Evolutionary conservation across 1,140 invertebrate species (phyloP).

Genomic region (Drosophila albomicans): DNA sequence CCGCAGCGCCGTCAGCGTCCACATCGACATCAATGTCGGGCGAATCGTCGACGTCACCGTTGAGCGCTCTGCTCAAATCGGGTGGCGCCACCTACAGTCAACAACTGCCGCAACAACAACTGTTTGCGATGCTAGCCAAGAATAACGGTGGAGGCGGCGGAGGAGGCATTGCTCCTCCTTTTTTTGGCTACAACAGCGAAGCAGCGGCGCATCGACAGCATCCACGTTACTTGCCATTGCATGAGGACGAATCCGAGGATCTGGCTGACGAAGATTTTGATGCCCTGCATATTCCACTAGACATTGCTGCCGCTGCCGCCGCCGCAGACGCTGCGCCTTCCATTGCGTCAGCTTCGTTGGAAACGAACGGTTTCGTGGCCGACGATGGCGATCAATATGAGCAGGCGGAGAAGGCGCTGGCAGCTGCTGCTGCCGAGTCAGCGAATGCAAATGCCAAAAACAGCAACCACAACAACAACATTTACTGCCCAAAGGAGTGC

Average conservation of each 20-base stretch:
- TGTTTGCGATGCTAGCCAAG: slow-evolving; percentile 75
- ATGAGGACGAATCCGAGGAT: slow-evolving; percentile 63
- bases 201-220: slow-evolving; percentile 35
- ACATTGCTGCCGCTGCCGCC: slow-evolving; percentile 31
- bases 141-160: slow-evolving; percentile 49
- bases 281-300: slow-evolving; percentile 47
- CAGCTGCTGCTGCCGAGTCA: slow-evolving; percentile 53
- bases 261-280: slow-evolving; percentile 56
- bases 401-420: slow-evolving; percentile 68
- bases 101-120: slow-evolving; percentile 73
- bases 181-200: too few species aligned
- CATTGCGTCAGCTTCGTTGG: slow-evolving; percentile 61
- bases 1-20: slow-evolving; percentile 47
- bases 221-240: slow-evolving; percentile 50
- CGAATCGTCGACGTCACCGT: slow-evolving; percentile 43
- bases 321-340: slow-evolving; percentile 31
- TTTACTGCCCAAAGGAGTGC: slow-evolving; percentile 86
- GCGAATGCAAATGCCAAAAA: slow-evolving; percentile 38
- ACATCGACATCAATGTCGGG: slow-evolving; percentile 33
- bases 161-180: background rate
- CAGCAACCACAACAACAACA: slow-evolving; percentile 59
- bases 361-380: slow-evolving; percentile 78
- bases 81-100: slow-evolving; percentile 73
- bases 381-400: slow-evolving; percentile 79
- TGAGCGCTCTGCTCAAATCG: slow-evolving; percentile 69